These are phyloP conservation scores for Drosophila malerkotliana DNA, from an alignment of 1,140 invertebrate genomes.

Conservation along the genomic window DNA sequence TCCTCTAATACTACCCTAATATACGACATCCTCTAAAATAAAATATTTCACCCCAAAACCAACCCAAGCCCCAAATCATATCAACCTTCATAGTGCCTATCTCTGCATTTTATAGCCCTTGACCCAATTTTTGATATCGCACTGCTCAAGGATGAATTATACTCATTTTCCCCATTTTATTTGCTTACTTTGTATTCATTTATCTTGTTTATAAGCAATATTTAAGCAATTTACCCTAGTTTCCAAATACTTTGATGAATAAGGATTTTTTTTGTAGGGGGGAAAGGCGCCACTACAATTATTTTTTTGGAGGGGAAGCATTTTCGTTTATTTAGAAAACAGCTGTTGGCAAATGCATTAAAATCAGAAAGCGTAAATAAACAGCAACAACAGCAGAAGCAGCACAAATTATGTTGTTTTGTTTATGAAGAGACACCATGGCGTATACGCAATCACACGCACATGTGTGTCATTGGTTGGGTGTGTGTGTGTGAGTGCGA, in stretches of 20 bases:
- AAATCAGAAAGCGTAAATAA: constrained; percentile 1
- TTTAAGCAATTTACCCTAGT: neutral
- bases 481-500: constrained; percentile 22
- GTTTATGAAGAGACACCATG: constrained; percentile 41
- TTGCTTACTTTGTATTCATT: neutral
- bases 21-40: neutral
- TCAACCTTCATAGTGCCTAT: neutral
- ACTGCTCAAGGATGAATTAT: neutral
- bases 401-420: constrained; percentile 5
- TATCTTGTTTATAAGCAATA: neutral
- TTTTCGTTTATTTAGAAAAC: neutral
- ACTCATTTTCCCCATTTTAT: neutral
- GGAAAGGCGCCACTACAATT: neutral
- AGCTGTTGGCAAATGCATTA: neutral
- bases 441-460: constrained; percentile 14
- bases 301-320: neutral
- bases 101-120: neutral
- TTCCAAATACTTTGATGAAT: neutral
- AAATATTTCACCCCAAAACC: neutral
- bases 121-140: constrained; percentile 1
- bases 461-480: neutral
- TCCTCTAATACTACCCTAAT: too few species aligned
- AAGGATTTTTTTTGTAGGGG: neutral
- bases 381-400: neutral
- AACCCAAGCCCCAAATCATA: too few species aligned